These are phyloP conservation scores for Bombus polaris DNA, from an alignment of 1,140 invertebrate species.

Conservation along the genomic window DNA sequence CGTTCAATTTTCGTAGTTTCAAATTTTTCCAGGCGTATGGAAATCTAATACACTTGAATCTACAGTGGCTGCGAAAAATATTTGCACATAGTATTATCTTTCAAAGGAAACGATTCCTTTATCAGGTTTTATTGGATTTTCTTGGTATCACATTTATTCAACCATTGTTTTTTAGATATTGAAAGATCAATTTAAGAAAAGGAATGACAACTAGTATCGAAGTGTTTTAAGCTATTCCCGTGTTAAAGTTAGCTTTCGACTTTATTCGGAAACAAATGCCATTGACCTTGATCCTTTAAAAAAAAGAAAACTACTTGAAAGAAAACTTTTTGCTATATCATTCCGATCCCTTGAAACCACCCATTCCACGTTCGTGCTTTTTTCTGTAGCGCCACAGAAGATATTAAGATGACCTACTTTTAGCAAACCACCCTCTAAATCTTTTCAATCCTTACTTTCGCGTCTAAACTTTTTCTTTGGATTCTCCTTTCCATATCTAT, in stretches of 20 bases:
- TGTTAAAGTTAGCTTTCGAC: background rate
- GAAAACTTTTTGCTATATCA: background rate
- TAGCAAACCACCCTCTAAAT: background rate
- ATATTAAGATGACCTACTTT: slow-evolving; percentile 6
- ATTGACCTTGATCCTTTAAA: background rate
- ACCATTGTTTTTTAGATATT: too few relatives aligned
- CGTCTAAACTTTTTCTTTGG: background rate
- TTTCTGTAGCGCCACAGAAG: background rate
- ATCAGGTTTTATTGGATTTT: too few relatives aligned
- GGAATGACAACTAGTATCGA: background rate
- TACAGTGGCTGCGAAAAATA: too few relatives aligned
- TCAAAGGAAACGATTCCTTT: too few relatives aligned
- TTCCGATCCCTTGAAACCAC: background rate
- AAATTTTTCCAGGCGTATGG: too few relatives aligned
- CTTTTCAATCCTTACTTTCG: background rate
- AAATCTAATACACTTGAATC: background rate
- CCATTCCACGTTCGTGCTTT: background rate
- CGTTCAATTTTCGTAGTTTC: background rate
- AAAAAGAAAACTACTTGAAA: background rate
- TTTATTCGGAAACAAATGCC: background rate
- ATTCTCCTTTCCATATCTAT: background rate
- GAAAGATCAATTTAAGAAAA: too few relatives aligned
- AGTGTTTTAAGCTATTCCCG: background rate
- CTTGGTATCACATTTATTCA: too few relatives aligned
- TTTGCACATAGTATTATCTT: too few relatives aligned